phyloP scores from a whole-genome alignment of 1,140 invertebrate genomes.

The Dendrolimus kikuchii region DNA sequence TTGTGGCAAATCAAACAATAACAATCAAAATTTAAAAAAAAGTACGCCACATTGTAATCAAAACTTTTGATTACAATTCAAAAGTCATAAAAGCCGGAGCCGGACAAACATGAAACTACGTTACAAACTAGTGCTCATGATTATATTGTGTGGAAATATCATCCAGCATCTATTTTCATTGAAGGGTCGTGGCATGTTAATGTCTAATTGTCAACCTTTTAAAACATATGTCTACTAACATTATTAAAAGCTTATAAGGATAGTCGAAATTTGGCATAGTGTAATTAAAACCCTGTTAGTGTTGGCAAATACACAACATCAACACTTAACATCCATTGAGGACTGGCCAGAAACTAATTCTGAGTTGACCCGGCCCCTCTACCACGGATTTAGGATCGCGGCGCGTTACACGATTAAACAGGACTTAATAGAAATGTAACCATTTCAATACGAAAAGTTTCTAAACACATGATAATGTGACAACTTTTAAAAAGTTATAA shows the following conservation, averaged over 20 bases:
- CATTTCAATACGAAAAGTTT: too few relatives aligned
- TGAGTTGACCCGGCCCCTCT: conserved; percentile 10
- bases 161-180: too few relatives aligned
- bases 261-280: conserved; percentile 26
- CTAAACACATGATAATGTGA: too few relatives aligned
- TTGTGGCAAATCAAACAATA: too few relatives aligned
- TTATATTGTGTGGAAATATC: too few relatives aligned
- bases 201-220: conserved; percentile 17
- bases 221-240: conserved; percentile 17
- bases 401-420: conserved; percentile 25
- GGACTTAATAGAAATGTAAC: conserved; percentile 9
- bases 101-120: too few relatives aligned
- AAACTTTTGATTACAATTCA: too few relatives aligned
- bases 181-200: neutral
- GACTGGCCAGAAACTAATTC: conserved; percentile 34
- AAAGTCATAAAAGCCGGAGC: too few relatives aligned
- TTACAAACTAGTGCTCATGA: too few relatives aligned
- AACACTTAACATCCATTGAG: conserved; percentile 34
- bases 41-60: too few relatives aligned
- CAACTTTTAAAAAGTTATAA: too few relatives aligned
- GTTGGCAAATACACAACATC: conserved; percentile 32
- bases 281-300: conserved; percentile 59
- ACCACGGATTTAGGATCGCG: conserved; percentile 13
- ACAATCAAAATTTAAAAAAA: too few relatives aligned
- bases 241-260: conserved; percentile 21